These are phyloP conservation scores for Scaptomyza montana DNA, from an alignment of 1,140 invertebrate genomes.

Conservation along the genomic window DNA sequence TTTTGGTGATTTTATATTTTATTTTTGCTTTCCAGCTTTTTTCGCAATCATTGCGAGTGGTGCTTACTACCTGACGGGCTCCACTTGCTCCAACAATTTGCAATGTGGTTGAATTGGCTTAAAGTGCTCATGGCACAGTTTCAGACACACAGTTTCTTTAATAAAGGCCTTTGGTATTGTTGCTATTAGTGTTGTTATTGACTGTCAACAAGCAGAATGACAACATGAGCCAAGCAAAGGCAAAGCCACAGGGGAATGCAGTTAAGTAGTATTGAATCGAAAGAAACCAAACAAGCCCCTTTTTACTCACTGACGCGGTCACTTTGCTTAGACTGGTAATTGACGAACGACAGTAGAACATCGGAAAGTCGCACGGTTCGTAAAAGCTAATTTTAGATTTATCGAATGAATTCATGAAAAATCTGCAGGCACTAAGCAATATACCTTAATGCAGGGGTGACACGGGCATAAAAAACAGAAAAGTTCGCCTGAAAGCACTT, in stretches of 20 bases:
- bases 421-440: conserved; percentile 9
- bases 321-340: not conserved
- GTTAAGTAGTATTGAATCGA: no score
- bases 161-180: conserved; percentile 38
- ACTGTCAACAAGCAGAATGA: conserved; percentile 35
- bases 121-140: conserved; percentile 63
- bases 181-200: conserved; percentile 52
- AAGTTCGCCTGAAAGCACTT: conserved; percentile 2
- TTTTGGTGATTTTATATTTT: not conserved
- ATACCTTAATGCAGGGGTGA: conserved; percentile 3
- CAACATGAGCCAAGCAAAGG: not conserved
- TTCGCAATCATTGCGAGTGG: conserved; percentile 14
- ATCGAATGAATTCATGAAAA: conserved; percentile 64
- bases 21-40: conserved; percentile 4
- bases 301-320: no score
- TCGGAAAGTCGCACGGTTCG: conserved; percentile 64
- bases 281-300: no score
- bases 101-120: conserved; percentile 33
- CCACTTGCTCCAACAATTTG: conserved; percentile 25
- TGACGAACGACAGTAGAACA: conserved; percentile 33
- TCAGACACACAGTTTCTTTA: conserved; percentile 45
- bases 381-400: conserved; percentile 74
- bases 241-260: no score
- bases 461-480: conserved; percentile 15
- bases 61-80: conserved; percentile 30